Evolutionary conservation across 1,140 invertebrate species (phyloP), one percentile per base, ranked within the genome.

Genomic region (Lordiphosa collinella): DNA sequence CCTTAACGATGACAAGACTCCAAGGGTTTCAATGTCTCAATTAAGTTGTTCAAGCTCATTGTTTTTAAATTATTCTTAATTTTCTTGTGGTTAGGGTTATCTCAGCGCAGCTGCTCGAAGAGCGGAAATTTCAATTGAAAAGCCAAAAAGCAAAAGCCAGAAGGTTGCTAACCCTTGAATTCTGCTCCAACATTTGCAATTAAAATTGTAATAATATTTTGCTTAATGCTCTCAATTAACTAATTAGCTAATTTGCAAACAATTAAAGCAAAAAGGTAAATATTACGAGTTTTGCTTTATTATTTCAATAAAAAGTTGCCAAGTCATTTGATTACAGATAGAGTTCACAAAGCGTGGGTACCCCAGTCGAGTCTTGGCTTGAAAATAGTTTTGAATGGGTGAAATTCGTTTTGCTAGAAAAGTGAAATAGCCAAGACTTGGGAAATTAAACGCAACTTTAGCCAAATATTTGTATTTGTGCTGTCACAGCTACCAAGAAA

Each of bases 201-300:
- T 80, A 58, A 62, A 65, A 48, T 60, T 67, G 67, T 82, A 71
- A 67, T 58, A 44, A 58, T 44, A 50, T 61, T 66, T 66, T 69
- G 56, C 25, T 61, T 66, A 40, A 56, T 66, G 29, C 47, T 54
- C 53, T 58, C 84, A 84, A 78, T 82, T 78, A 84, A 76, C 78
- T 82, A 82, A 82, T 82, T 84, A 78, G 67, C 67, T 82, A 78
- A 82, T 82, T 82, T 82, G 78, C 78, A 82, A 84, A 84, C 78
- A 82, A 82, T 82, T 78, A 82, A 67, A 38, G 40, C 10, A 46
- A 31, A 52, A 66, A 36, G 12, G 49, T 55, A 59, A 47, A 50
- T 51, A 53, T 59, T 46, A 49, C 13, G 9, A 48, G 35, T 53
- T 56, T 53, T 49, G 31, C 34, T 53, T 38, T 50, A 22, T 50